These are phyloP conservation scores for Zygogramma bicolorata DNA, from an alignment of 2,888 invertebrate genomes.

Conservation along the genomic window DNA sequence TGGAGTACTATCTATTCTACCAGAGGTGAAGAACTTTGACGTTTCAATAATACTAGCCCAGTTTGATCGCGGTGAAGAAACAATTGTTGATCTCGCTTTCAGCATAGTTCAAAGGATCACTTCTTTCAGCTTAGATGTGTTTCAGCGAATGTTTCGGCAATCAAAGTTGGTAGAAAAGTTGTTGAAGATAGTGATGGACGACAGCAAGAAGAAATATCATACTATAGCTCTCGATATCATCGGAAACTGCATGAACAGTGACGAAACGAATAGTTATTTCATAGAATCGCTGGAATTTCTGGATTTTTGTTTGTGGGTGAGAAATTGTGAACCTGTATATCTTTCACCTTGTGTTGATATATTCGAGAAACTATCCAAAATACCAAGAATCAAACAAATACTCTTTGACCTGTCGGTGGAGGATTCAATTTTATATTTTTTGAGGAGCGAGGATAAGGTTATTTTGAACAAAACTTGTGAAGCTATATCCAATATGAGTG, in stretches of 20 bases:
- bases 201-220: constrained; percentile 39
- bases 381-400: constrained; percentile 53
- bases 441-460: constrained; percentile 51
- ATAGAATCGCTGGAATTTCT: constrained; percentile 56
- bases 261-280: constrained; percentile 54
- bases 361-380: constrained; percentile 51
- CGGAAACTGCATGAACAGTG: constrained; percentile 53
- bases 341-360: constrained; percentile 47
- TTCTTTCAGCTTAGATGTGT: constrained; percentile 47
- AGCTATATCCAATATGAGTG: constrained; percentile 56
- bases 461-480: constrained; percentile 55
- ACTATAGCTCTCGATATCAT: constrained; percentile 52
- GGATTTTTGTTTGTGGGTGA: constrained; percentile 56
- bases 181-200: constrained; percentile 52
- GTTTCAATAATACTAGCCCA: constrained; percentile 45
- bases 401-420: constrained; percentile 58
- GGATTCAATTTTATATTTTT: constrained; percentile 54
- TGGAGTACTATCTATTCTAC: constrained; percentile 46
- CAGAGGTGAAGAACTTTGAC: constrained; percentile 50
- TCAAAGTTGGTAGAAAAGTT: constrained; percentile 53
- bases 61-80: constrained; percentile 39
- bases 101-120: constrained; percentile 52
- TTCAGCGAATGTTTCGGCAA: constrained; percentile 50
- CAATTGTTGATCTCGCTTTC: constrained; percentile 44
- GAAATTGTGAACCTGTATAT: constrained; percentile 51